Percentiles rank a stretch among this genome's conserved stretches.
These are phyloP conservation scores for Emydoidea blandingii DNA, from an alignment of 2,797 vertebrate genomes.

Conservation along the genomic window DNA sequence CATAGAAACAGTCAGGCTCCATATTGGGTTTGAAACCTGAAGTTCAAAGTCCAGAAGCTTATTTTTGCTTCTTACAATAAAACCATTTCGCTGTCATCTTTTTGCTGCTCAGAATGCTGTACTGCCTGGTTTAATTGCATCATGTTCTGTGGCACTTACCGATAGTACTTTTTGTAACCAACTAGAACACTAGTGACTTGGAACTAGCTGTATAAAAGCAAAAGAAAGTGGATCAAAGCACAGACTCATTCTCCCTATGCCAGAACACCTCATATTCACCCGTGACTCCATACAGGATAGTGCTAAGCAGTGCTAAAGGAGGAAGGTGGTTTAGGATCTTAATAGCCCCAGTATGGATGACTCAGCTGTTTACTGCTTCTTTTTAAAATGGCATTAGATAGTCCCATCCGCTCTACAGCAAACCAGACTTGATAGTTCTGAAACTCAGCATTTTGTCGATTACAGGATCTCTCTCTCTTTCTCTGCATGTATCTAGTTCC, in stretches of 20 bases:
- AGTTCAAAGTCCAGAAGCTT: constrained; percentile 11
- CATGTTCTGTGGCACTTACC: constrained; percentile 68
- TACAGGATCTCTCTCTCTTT: not conserved
- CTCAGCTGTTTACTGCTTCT: constrained; percentile 58
- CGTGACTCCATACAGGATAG: constrained; percentile 20
- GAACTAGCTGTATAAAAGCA: constrained; percentile 64
- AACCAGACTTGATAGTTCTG: not conserved
- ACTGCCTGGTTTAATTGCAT: constrained; percentile 65
- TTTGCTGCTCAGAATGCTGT: constrained; percentile 63
- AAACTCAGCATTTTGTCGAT: not conserved
- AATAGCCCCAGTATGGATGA: constrained; percentile 54
- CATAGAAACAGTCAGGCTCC: not conserved
- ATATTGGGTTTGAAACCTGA: constrained; percentile 7
- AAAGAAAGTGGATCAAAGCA: constrained; percentile 21
- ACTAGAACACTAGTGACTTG: constrained; percentile 64
- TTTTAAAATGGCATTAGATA: not conserved
- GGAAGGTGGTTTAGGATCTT: constrained; percentile 30
- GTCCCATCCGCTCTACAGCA: constrained; percentile 10
- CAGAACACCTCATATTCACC: constrained; percentile 73
- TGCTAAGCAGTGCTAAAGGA: constrained; percentile 48
- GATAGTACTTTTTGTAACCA: constrained; percentile 68
- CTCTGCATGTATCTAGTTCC: not conserved
- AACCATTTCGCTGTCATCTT: constrained; percentile 32
- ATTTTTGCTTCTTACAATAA: constrained; percentile 50
- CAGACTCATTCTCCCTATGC: constrained; percentile 71